These are phyloP conservation scores for Oxyruncus cristatus DNA, from an alignment of 2,113 vertebrate species.

Conservation along the genomic window DNA sequence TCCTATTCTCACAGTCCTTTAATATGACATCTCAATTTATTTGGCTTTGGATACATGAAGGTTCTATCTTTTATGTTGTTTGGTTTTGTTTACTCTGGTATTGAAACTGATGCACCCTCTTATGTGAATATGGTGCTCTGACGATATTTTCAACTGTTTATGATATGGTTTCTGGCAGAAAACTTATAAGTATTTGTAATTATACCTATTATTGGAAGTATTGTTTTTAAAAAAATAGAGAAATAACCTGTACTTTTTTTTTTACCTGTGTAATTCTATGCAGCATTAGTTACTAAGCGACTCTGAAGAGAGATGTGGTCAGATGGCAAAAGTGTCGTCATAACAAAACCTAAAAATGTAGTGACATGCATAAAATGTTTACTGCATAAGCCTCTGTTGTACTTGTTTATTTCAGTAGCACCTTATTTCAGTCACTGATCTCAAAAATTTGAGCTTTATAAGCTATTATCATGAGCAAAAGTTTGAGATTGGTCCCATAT, in stretches of 20 bases:
- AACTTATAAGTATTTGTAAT: background rate
- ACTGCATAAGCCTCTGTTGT: background rate
- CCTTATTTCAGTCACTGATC: background rate
- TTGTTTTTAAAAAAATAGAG: background rate
- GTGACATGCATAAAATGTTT: background rate
- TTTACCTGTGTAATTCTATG: background rate
- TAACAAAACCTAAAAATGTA: background rate
- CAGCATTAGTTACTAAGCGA: background rate
- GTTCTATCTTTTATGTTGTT: background rate
- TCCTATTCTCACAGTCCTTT: background rate
- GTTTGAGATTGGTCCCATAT: background rate
- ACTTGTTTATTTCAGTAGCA: background rate
- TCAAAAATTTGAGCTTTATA: background rate
- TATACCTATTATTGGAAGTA: background rate
- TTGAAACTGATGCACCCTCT: background rate
- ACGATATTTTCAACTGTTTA: background rate
- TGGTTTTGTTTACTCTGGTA: background rate
- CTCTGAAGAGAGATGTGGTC: background rate
- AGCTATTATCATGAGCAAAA: background rate
- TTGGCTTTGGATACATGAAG: background rate
- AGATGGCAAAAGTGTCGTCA: background rate
- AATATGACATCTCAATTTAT: constrained; percentile 2
- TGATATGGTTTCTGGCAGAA: background rate
- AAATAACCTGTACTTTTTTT: background rate
- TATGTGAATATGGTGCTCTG: background rate